These are phyloP conservation scores for Chaetorhynchus papuensis DNA, from an alignment of 2,113 vertebrate genomes.

Conservation along the genomic window DNA sequence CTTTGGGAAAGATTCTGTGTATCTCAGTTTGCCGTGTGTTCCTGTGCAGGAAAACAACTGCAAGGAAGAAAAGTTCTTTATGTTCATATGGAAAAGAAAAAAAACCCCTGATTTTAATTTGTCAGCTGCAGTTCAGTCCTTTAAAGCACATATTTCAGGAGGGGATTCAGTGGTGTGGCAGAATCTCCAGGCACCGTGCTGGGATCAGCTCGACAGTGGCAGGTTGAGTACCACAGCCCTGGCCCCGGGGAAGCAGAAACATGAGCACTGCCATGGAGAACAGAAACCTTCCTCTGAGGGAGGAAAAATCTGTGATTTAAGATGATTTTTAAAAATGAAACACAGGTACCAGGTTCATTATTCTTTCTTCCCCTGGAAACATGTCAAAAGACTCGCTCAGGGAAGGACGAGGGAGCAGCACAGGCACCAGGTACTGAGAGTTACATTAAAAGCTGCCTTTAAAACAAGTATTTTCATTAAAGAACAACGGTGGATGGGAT, in stretches of 20 bases:
- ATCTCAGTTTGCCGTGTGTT: background rate
- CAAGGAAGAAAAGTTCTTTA: background rate
- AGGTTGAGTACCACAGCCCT: background rate
- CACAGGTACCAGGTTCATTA: background rate
- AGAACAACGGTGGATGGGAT: background rate
- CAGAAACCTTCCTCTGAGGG: background rate
- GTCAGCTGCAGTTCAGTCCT: background rate
- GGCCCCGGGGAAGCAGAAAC: background rate
- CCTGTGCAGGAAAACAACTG: background rate
- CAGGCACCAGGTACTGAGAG: background rate
- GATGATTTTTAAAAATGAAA: background rate
- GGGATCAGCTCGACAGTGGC: accelerated
- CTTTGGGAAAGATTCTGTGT: background rate
- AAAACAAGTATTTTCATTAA: background rate
- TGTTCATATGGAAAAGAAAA: background rate
- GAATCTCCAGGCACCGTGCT: background rate
- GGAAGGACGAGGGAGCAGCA: background rate
- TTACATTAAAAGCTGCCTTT: background rate
- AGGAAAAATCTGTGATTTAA: background rate
- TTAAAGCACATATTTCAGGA: background rate
- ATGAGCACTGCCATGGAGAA: background rate
- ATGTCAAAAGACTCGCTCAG: background rate
- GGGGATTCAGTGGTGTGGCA: background rate
- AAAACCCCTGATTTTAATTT: background rate
- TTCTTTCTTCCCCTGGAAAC: background rate